These are phyloP conservation scores for Eulemur albifrons DNA, from an alignment of 2,797 vertebrate genomes.

Conservation along the genomic window DNA sequence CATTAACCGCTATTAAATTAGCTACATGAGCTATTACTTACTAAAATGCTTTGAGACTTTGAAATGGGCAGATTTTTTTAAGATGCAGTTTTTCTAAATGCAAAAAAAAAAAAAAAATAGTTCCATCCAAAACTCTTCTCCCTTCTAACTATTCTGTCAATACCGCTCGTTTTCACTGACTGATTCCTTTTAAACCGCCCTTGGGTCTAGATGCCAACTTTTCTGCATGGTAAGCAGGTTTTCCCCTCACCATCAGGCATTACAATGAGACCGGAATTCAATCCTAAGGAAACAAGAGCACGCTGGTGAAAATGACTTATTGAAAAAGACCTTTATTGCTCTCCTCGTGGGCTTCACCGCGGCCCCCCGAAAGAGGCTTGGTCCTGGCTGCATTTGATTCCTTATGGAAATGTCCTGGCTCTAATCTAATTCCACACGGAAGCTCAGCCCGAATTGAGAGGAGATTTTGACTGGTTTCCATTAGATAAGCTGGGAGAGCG, in stretches of 20 bases:
- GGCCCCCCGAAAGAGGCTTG: background rate
- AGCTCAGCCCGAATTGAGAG: background rate
- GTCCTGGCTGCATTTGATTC: background rate
- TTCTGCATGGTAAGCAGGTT: background rate
- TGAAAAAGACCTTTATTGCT: background rate
- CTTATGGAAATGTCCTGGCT: background rate
- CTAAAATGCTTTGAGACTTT: background rate
- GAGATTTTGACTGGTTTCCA: background rate
- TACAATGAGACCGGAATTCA: background rate
- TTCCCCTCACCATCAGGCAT: background rate
- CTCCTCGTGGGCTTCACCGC: background rate
- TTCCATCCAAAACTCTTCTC: background rate
- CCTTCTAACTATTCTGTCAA: background rate
- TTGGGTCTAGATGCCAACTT: background rate
- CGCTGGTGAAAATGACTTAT: background rate
- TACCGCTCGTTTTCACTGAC: background rate
- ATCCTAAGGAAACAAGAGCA: background rate
- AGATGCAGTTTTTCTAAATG: background rate
- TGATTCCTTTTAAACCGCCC: background rate
- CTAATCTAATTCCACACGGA: background rate
- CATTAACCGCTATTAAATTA: background rate
- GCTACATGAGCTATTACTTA: background rate
- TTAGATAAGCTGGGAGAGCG: background rate
- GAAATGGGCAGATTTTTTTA: background rate
- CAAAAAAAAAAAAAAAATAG: background rate